Percentiles rank a stretch among this genome's conserved stretches.
Conservation (phyloP, 2,113 vertebrate genomes). For the Microcebus lehilahytsara region DNA sequence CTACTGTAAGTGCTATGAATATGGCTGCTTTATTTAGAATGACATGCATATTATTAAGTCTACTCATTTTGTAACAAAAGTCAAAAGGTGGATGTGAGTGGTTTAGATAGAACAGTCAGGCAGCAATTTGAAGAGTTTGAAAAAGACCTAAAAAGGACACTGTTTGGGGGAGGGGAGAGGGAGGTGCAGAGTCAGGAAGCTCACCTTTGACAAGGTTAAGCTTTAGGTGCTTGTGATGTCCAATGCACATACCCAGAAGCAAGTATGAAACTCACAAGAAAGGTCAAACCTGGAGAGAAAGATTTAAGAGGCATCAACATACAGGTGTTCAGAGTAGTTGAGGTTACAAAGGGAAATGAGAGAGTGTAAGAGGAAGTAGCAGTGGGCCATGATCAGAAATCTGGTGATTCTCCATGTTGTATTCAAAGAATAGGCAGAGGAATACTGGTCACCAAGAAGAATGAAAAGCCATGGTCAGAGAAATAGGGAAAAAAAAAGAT, state of each 20-base stretch:
- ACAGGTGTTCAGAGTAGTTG: neutral
- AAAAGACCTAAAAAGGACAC: neutral
- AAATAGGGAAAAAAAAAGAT: neutral
- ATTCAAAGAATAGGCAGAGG: neutral
- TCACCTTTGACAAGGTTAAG: neutral
- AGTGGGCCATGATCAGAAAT: neutral
- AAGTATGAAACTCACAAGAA: neutral
- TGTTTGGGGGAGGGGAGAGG: neutral
- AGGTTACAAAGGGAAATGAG: neutral
- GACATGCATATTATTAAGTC: neutral
- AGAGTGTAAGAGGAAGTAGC: neutral
- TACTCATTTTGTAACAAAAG: slow-evolving; percentile 24
- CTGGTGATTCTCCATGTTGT: neutral
- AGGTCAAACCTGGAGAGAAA: neutral
- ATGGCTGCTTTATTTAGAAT: slow-evolving; percentile 21
- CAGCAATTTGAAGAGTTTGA: slow-evolving; percentile 6
- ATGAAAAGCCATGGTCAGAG: neutral
- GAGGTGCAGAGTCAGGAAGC: neutral
- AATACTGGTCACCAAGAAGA: neutral
- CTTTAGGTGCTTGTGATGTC: neutral
- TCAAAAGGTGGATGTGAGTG: neutral
- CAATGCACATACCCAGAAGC: neutral
- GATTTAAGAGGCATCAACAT: neutral
- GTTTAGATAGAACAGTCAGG: slow-evolving; percentile 17
- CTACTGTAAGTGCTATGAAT: slow-evolving; percentile 75